Base-by-base conservation (phyloP, 2,113 vertebrate species). In the Saguinus midas region DNA sequence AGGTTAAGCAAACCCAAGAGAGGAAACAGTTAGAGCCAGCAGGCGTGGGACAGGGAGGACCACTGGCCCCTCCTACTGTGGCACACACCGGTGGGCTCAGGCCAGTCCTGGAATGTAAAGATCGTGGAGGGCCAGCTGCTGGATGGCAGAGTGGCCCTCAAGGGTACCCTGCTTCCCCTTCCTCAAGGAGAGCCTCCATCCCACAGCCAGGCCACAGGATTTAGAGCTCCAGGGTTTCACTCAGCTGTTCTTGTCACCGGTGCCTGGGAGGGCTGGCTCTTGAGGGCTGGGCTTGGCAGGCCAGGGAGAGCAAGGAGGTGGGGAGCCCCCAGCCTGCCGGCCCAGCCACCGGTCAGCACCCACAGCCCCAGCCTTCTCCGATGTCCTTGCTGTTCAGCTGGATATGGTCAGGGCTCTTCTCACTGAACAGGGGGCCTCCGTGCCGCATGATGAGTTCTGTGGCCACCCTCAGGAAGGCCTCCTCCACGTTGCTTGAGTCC, bases 331-430 rank as follows among this genome's bases (percentile, higher is more conserved):
- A 43, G 66, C 37, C 81, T 45, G 83, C 84, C 81, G 21, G 80
- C 87, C 95, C n/a, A 8, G 52, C 5, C 14, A 78, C 92, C 3
- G 68, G 98, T 99, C 99, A 99, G 98, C 99, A 99, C 6, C 99
- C 98, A 45, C 99, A 99, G 9, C 98, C 98, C 99, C 99, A 99
- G 92, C 98, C 97, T 87, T 99, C 99, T 0, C 84, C 97, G 43
- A 99, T 64, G 32, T 99, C 99, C 95, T 99, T 99, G 99, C 99
- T 99, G 98, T 99, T 99, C 29, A 99, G 99, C 97, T 99, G 99
- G 97, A 99, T 99, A 98, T 98, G 98, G 97, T 99, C 99, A 0
- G 99, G 98, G 16, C 96, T 98, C 95, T 98, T 99, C 97, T 99
- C 99, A 23, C 97, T 99, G 98, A 99, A 99, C 98, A 99, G 93